These are phyloP conservation scores for Morone chrysops DNA, from an alignment of 2,113 vertebrate species.

Conservation along the genomic window DNA sequence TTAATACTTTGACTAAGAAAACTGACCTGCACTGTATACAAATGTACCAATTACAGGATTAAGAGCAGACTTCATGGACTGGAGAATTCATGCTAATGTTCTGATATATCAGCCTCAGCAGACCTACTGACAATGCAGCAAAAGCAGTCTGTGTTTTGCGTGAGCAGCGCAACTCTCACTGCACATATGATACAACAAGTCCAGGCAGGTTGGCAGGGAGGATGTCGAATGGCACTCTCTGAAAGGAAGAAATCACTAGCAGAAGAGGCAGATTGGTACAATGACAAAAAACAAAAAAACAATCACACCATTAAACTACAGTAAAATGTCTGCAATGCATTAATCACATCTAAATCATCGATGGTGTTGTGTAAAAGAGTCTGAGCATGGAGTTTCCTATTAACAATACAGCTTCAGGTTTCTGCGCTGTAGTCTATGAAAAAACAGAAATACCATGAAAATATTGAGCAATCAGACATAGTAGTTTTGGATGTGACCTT, in stretches of 20 bases:
- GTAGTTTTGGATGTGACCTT: neutral
- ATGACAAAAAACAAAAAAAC: neutral
- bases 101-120: neutral
- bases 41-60: neutral
- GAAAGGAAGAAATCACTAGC: neutral
- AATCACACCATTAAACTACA: neutral
- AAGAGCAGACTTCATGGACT: neutral
- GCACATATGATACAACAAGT: neutral
- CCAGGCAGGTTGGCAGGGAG: constrained; percentile 4
- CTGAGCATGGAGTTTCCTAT: neutral
- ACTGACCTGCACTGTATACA: neutral
- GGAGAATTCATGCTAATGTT: no score
- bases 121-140: neutral
- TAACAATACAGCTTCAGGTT: neutral
- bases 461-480: neutral
- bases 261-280: neutral
- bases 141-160: neutral
- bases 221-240: neutral
- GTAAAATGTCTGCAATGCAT: neutral
- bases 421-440: neutral
- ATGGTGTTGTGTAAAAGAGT: neutral
- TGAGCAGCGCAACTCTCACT: no score
- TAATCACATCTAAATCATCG: neutral
- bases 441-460: neutral
- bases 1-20: neutral